phyloP scores from a whole-genome alignment of 2,113 vertebrate genomes.

The Psilopsiagon aurifrons region DNA sequence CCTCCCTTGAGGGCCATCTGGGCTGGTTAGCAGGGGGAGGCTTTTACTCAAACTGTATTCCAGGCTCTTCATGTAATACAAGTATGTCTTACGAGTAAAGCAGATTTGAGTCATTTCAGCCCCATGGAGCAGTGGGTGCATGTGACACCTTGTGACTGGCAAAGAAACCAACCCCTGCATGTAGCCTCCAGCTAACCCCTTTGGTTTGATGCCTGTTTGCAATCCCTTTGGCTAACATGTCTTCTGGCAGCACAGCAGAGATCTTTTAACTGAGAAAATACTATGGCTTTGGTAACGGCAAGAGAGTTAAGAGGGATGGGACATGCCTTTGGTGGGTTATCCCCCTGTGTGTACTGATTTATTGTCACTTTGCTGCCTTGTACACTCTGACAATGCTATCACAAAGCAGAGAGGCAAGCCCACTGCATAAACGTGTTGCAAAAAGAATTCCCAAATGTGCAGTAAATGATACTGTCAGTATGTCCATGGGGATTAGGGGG shows the following conservation, averaged over 20 bases:
- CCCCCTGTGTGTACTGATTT: background rate
- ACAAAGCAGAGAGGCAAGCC: background rate
- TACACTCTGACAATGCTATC: background rate
- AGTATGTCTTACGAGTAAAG: background rate
- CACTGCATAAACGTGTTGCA: background rate
- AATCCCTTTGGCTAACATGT: background rate
- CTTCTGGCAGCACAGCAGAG: slow-evolving; percentile 26
- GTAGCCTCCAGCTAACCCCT: background rate
- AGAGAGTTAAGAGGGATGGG: background rate
- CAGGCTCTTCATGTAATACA: background rate
- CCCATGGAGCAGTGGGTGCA: background rate
- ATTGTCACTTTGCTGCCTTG: background rate
- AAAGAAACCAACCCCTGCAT: background rate
- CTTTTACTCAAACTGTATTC: background rate
- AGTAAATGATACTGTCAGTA: background rate
- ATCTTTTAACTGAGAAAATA: background rate
- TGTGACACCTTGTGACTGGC: background rate
- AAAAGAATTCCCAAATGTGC: background rate
- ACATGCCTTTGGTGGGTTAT: background rate
- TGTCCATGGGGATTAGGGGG: background rate
- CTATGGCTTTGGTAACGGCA: background rate
- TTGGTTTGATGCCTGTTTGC: background rate
- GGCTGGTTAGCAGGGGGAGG: background rate
- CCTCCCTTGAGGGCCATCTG: background rate
- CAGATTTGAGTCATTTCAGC: background rate